Percentiles rank a stretch among this genome's conserved stretches.
Evolutionary conservation across 2,888 invertebrate species (phyloP).

Genomic region (Tetragnatha montana): DNA sequence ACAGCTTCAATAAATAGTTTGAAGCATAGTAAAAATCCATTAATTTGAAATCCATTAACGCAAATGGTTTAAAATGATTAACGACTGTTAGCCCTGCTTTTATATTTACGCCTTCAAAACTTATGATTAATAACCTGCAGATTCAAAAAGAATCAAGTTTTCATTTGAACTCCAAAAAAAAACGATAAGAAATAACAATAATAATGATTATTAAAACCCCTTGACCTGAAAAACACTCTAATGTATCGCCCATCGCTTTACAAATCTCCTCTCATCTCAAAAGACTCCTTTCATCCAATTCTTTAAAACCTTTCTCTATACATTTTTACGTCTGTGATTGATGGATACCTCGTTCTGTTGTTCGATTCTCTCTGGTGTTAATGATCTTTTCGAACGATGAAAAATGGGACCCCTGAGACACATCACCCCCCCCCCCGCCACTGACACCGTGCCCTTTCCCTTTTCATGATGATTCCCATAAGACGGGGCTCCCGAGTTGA

Average conservation of each 20-base stretch:
- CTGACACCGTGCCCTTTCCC: slow-evolving; percentile 23
- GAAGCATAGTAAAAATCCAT: too few relatives aligned
- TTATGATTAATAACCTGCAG: too few relatives aligned
- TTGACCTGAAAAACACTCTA: not conserved
- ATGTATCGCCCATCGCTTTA: not conserved
- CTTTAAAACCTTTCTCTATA: slow-evolving; percentile 18
- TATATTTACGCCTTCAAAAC: too few relatives aligned
- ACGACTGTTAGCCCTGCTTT: too few relatives aligned
- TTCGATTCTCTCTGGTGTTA: slow-evolving; percentile 29
- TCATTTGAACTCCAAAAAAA: not conserved
- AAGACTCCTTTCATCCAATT: not conserved
- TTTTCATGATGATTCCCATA: slow-evolving; percentile 29
- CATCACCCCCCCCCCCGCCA: slow-evolving; percentile 7
- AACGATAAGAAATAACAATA: not conserved
- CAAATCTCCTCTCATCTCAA: not conserved
- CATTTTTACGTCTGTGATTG: slow-evolving; percentile 27
- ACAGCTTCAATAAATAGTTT: too few relatives aligned
- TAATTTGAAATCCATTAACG: too few relatives aligned
- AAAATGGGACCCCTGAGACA: slow-evolving; percentile 30
- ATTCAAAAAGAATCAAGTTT: too few relatives aligned
- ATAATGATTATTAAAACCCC: not conserved
- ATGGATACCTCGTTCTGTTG: slow-evolving; percentile 35
- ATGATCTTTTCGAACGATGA: slow-evolving; percentile 42
- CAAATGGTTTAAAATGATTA: too few relatives aligned
- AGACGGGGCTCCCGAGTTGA: slow-evolving; percentile 14